phyloP scores from a whole-genome alignment of 35 echinoderm and acorn worm genomes.

The Hemicentrotus pulcherrimus region DNA sequence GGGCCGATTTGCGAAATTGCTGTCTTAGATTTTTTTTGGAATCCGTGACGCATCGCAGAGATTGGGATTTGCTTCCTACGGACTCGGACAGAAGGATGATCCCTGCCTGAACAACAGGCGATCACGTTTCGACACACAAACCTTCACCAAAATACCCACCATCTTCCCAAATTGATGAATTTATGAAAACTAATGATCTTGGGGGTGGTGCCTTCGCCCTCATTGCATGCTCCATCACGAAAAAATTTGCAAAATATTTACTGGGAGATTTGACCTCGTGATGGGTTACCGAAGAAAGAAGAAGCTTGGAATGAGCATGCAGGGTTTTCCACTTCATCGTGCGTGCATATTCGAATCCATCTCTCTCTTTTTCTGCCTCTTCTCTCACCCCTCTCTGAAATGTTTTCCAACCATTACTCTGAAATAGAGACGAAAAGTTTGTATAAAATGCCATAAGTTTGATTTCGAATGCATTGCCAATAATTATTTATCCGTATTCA shows the following conservation, averaged over 20 bases:
- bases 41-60: slow-evolving; percentile 21
- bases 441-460: neutral
- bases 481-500: neutral
- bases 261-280: slow-evolving; percentile 30
- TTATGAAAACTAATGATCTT: slow-evolving; percentile 51
- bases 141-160: slow-evolving; percentile 2
- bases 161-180: slow-evolving; percentile 50
- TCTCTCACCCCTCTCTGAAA: neutral
- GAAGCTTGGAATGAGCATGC: neutral
- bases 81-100: slow-evolving; percentile 25
- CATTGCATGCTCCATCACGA: slow-evolving; percentile 48
- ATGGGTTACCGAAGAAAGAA: slow-evolving; percentile 17
- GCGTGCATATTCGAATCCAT: neutral
- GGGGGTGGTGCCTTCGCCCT: neutral
- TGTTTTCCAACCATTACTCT: neutral
- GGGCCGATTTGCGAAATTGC: slow-evolving; percentile 19
- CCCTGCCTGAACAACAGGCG: slow-evolving; percentile 30
- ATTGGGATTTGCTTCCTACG: neutral
- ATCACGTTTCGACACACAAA: slow-evolving; percentile 44
- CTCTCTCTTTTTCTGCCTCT: neutral
- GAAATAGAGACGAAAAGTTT: neutral
- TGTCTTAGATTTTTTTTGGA: slow-evolving; percentile 1
- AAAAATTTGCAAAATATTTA: slow-evolving; percentile 48
- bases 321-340: neutral
- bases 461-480: neutral